Evolutionary conservation across 2,888 invertebrate genomes (phyloP), one percentile per base, ranked within the genome.

Genomic region (Conistra vaccinii): DNA sequence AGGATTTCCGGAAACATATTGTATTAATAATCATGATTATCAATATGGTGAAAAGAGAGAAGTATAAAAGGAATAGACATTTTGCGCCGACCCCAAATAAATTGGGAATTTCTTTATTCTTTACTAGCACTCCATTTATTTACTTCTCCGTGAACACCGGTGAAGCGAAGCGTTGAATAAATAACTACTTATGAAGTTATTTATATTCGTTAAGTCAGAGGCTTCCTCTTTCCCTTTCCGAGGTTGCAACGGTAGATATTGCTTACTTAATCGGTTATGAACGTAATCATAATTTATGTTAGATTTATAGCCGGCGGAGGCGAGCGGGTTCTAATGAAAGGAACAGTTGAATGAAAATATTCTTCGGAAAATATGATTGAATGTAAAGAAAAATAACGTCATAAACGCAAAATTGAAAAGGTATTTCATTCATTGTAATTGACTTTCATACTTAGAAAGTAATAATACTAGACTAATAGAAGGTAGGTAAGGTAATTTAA

Each of bases 171-270:
- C 75, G 67, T 82, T 82, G 84, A 87, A 87, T 86, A 51, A 85
- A 74, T 73, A 74, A 74, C n/a, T 61, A 12, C 29, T 51, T 87
- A 84, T 77, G 67, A 88, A 84, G 85, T 82, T 90, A 90, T 91
- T 89, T 88, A 88, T 90, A 90, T 76, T 83, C 76, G 72, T 84
- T 85, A 80, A 85, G 73, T 85, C 85, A 84, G 77, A 76, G 61
- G 80, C 88, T 90, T 91, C 91, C 90, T 87, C 73, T 87, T 87
- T 89, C 86, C 84, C 87, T 87, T 90, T 85, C 80, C 83, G 74
- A 79, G 62, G 74, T 67, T 70, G 51, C 63, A 65, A 62, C 67
- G 12, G 5, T 55, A 53, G 35, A 71, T 73, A 67, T 48, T 61
- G 55, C 57, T 77, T 73, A 80, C 63, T 82, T 78, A 84, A 84